Evolutionary conservation across 2,797 vertebrate genomes (phyloP), one percentile per base, ranked within the genome.

Genomic region (Amblyraja radiata): DNA sequence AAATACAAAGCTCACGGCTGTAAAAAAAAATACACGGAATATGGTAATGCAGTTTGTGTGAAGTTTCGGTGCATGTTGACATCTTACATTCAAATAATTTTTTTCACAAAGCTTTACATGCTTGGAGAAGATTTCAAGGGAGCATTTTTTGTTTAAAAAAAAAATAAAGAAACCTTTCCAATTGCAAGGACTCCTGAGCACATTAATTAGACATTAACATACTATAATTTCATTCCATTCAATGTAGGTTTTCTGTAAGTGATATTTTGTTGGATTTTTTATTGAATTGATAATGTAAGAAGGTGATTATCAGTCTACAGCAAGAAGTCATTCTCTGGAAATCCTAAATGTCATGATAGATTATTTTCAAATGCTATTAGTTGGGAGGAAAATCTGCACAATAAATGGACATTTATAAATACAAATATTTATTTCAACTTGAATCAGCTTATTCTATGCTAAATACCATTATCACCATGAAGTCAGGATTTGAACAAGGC

Each of bases 11-110:
- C 90, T n/a, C 90, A 74, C 54, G 16, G 36, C 46, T 39, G 36
- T 73, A 92, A 76, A 25, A 58, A 23, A 25, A 58, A 21, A 32
- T 54, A 46, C 25, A 76, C 74, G 71, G 58, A 46, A 28, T 92
- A 74, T 76, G 90, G 90, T 74, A 92, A 92, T 92, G 21, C 32
- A 73, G 71, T 92, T 91, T 76, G 71, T 76, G 32, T 76, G 65
- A 73, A 68, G 68, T 76, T 39, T 92, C 90, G 6, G 39, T 14
- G 25, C 10, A n/a, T 25, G 36, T 28, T 46, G 90, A 76, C 23
- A 54, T 71, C 71, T 10, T 68, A 76, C 28, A 92, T 28, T 76
- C 90, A 46, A 28, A 54, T 58, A 39, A 23, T 25, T 73, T 21
- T 68, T 68, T 68, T 81, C 58, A 74, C 18, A 46, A 39, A 16